These are phyloP conservation scores for Sitta carolinensis DNA, from an alignment of 2,797 vertebrate genomes.

Conservation along the genomic window DNA sequence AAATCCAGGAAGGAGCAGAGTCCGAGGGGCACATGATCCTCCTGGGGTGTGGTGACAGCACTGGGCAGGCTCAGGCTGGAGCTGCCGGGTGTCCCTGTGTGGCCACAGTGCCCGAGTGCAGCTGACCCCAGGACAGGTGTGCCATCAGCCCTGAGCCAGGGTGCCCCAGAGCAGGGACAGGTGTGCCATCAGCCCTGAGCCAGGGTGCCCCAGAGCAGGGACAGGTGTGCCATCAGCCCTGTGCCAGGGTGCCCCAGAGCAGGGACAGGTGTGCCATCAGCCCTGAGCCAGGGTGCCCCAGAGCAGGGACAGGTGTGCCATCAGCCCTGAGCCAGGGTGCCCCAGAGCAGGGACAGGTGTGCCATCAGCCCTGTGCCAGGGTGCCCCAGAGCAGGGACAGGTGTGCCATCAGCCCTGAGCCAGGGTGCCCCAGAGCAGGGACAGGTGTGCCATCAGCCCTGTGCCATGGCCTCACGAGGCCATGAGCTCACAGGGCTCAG, in stretches of 20 bases:
- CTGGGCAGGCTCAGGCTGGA: neutral
- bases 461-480: fast-evolving
- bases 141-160: neutral
- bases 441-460: neutral
- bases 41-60: neutral
- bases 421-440: fast-evolving
- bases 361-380: neutral
- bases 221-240: neutral
- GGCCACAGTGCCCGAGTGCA: fast-evolving
- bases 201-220: fast-evolving
- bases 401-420: neutral
- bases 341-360: neutral
- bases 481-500: fast-evolving
- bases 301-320: neutral
- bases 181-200: neutral
- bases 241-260: no score
- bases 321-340: neutral
- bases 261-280: no score
- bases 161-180: neutral
- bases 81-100: neutral
- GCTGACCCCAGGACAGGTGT: neutral
- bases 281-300: fast-evolving
- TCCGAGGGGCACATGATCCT: fast-evolving
- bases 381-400: neutral
- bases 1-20: neutral